phyloP scores from a whole-genome alignment of 2,888 invertebrate genomes.

The Esperia sulphurella region DNA sequence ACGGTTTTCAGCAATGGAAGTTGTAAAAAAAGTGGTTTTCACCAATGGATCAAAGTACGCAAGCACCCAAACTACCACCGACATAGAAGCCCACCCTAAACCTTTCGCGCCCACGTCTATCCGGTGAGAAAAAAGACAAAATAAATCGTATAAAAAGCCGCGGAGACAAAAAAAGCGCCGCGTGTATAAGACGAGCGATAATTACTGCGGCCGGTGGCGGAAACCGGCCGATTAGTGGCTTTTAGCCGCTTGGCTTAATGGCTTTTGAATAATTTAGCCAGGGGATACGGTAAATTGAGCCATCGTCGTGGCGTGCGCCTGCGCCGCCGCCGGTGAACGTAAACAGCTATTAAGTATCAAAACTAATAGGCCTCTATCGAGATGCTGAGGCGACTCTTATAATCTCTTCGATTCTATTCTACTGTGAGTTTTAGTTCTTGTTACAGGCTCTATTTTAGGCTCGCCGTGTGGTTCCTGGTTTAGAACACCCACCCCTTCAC shows the following conservation, averaged over 20 bases:
- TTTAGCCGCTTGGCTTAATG: conserved; percentile 53
- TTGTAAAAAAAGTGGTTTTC: too few relatives aligned
- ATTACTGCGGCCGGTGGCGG: conserved; percentile 50
- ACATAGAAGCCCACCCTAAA: conserved; percentile 28
- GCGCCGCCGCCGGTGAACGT: background rate
- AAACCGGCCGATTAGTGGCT: conserved; percentile 64
- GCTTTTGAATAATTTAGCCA: conserved; percentile 51
- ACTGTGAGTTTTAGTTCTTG: too few relatives aligned
- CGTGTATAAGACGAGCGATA: conserved; percentile 36
- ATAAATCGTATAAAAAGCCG: conserved; percentile 33
- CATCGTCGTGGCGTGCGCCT: conserved; percentile 13
- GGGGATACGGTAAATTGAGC: conserved; percentile 28
- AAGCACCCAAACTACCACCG: too few relatives aligned
- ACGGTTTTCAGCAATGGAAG: too few relatives aligned
- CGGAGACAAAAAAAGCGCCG: conserved; percentile 25
- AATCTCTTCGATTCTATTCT: too few relatives aligned
- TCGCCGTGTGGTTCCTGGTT: too few relatives aligned
- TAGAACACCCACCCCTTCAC: too few relatives aligned
- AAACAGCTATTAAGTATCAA: background rate
- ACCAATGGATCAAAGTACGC: too few relatives aligned
- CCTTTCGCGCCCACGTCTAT: conserved; percentile 32
- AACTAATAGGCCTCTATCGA: too few relatives aligned
- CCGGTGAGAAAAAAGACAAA: conserved; percentile 23
- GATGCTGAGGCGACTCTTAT: too few relatives aligned
- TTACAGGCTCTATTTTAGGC: too few relatives aligned